A percentile compares a stretch with the other conserved stretches of the same genome.
phyloP scores from a whole-genome alignment of 2,797 vertebrate species.

The Neomorphus geoffroyi region DNA sequence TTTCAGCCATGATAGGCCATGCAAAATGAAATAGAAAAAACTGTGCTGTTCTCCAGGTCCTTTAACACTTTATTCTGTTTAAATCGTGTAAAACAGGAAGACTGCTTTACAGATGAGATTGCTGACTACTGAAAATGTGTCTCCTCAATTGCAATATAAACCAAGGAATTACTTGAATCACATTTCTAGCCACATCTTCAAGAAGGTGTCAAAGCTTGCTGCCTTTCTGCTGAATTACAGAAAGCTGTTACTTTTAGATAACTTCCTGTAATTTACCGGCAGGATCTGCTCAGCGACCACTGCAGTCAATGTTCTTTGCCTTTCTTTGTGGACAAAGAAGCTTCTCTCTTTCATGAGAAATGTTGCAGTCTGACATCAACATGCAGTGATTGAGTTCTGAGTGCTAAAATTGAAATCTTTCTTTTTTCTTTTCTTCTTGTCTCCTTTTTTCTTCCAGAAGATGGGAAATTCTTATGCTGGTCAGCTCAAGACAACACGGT shows the following conservation, averaged over 20 bases:
- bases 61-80: background rate
- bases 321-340: slow-evolving; percentile 29
- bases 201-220: slow-evolving; percentile 56
- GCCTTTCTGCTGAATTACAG: slow-evolving; percentile 31
- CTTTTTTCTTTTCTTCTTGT: background rate
- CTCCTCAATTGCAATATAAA: background rate
- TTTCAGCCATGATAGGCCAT: background rate
- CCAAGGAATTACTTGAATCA: background rate
- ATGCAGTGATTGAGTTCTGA: background rate
- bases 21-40: background rate
- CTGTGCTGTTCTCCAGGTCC: background rate
- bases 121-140: background rate
- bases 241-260: slow-evolving; percentile 72
- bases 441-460: slow-evolving; percentile 61
- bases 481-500: slow-evolving; percentile 91
- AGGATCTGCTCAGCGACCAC: slow-evolving; percentile 24
- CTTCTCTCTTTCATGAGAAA: background rate
- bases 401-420: background rate
- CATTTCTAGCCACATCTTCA: slow-evolving; percentile 21
- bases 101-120: background rate
- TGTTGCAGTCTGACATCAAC: background rate
- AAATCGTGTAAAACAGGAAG: background rate
- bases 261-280: slow-evolving; percentile 77
- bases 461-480: slow-evolving; percentile 98
- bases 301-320: slow-evolving; percentile 16